phyloP scores from a whole-genome alignment of 2,888 invertebrate genomes.

The Drosophila setosimentum region DNA sequence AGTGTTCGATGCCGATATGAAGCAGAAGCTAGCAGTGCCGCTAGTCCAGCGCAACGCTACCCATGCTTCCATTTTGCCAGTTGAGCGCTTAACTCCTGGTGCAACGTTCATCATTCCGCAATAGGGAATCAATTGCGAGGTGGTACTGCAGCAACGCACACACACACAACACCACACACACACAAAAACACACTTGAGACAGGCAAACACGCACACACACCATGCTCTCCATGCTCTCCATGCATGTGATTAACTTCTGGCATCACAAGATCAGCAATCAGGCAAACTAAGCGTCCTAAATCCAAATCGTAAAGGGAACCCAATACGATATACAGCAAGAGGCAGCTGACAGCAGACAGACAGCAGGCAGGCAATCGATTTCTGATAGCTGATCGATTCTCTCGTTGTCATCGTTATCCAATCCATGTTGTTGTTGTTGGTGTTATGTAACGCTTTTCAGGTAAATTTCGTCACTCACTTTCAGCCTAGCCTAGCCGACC shows the following conservation, averaged over 20 bases:
- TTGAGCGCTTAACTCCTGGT: slow-evolving; percentile 75
- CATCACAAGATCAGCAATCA: slow-evolving; percentile 1
- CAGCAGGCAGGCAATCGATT: slow-evolving; percentile 33
- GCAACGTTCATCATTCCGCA: slow-evolving; percentile 74
- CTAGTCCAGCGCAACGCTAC: slow-evolving; percentile 47
- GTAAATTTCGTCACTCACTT: slow-evolving; percentile 26
- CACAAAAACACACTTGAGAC: too few species aligned
- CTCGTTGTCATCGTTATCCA: slow-evolving; percentile 34
- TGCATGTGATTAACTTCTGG: slow-evolving; percentile 6
- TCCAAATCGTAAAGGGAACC: slow-evolving; percentile 76
- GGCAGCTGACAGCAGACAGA: slow-evolving; percentile 36
- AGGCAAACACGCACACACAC: neutral
- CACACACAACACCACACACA: slow-evolving; percentile 23
- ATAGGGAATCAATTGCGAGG: slow-evolving; percentile 78
- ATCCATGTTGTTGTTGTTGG: slow-evolving; percentile 65
- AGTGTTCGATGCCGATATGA: slow-evolving; percentile 67
- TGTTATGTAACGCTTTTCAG: slow-evolving; percentile 62
- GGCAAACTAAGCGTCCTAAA: slow-evolving; percentile 22
- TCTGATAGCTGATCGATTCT: slow-evolving; percentile 7
- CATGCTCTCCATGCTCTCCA: neutral
- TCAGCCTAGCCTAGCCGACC: slow-evolving; percentile 21
- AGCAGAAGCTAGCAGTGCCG: slow-evolving; percentile 50
- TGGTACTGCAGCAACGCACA: slow-evolving; percentile 74
- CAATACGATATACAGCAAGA: slow-evolving; percentile 78
- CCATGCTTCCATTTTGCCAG: slow-evolving; percentile 63